Evolutionary conservation across 2,888 invertebrate genomes (phyloP), one percentile per base, ranked within the genome.

Genomic region (Lochmaea capreae): DNA sequence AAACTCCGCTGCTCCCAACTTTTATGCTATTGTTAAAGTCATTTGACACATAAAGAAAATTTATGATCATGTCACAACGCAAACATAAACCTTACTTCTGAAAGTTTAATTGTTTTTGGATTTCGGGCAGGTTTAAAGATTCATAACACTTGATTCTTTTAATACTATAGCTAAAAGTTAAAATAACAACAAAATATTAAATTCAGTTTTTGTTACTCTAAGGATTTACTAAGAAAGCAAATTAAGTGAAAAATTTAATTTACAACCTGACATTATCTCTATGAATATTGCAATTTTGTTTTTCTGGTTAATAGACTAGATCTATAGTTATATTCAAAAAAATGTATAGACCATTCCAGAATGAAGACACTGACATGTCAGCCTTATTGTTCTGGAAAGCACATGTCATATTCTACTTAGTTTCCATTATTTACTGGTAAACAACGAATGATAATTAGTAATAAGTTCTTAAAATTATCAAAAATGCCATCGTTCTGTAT

Each of bases 11-110:
- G 66, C 71, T 71, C 67, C 71, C 59, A 74, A 71, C 12, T 67
- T 67, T 71, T 71, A 74, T 74, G 65, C 73, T 66, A 65, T 74
- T 74, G 71, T 74, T 74, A 74, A 74, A 74, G 74, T 74, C 74
- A 72, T 71, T 65, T 71, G 74, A 74, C 65, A 65, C 65, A 67
- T 74, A 65, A 74, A 74, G 59, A 68, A 59, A 74, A 74, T 74
- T 71, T 74, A 74, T 74, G 65, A 54, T 52, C 68, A 57, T 67
- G 65, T 67, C 71, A 65, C 67, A 65, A 46, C 58, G 54, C 71
- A 67, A 71, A 71, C 74, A 68, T 73, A 74, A 74, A 67, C 54
- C 62, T 22, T 62, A 67, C 66, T 72, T 59, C 62, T 61, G 26
- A 71, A 61, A 33, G 39, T 67, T 71, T 71, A 71, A 71, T 71